A percentile compares a stretch with the other conserved stretches of the same genome.
These are phyloP conservation scores for Clostera curtula DNA, from an alignment of 2,888 invertebrate species.

Conservation along the genomic window DNA sequence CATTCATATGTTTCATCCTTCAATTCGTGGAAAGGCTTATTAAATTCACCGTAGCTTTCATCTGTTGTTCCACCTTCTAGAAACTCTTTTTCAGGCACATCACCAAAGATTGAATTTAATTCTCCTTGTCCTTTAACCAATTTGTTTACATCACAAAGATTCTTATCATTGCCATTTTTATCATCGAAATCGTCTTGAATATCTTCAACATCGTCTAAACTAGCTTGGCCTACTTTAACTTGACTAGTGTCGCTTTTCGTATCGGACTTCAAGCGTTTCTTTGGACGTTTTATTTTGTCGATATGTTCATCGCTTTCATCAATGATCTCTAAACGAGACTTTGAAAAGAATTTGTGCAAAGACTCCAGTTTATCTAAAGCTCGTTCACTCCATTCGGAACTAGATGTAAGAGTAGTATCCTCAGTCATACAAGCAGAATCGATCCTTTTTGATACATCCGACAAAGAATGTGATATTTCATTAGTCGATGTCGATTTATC, in stretches of 20 bases:
- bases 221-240: slow-evolving; percentile 50
- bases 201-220: slow-evolving; percentile 64
- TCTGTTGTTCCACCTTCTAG: too few relatives aligned
- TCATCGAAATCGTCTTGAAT: slow-evolving; percentile 42
- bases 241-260: slow-evolving; percentile 9
- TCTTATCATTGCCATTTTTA: slow-evolving; percentile 20
- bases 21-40: too few relatives aligned
- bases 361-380: slow-evolving; percentile 62
- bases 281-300: slow-evolving; percentile 27
- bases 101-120: too few relatives aligned
- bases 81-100: too few relatives aligned
- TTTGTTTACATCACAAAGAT: too few relatives aligned
- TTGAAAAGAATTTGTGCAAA: slow-evolving; percentile 58
- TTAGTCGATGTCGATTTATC: slow-evolving; percentile 65
- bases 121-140: too few relatives aligned
- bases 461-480: slow-evolving; percentile 54
- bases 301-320: slow-evolving; percentile 60
- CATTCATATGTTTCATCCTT: too few relatives aligned
- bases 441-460: slow-evolving; percentile 47
- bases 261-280: slow-evolving; percentile 12
- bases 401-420: slow-evolving; percentile 45
- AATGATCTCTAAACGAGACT: slow-evolving; percentile 62
- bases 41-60: too few relatives aligned
- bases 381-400: slow-evolving; percentile 49
- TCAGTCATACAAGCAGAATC: slow-evolving; percentile 62